A percentile compares a stretch with the other conserved stretches of the same genome.
Evolutionary conservation across 2,888 invertebrate species (phyloP).

Genomic region (Sinohyriopsis cumingii): DNA sequence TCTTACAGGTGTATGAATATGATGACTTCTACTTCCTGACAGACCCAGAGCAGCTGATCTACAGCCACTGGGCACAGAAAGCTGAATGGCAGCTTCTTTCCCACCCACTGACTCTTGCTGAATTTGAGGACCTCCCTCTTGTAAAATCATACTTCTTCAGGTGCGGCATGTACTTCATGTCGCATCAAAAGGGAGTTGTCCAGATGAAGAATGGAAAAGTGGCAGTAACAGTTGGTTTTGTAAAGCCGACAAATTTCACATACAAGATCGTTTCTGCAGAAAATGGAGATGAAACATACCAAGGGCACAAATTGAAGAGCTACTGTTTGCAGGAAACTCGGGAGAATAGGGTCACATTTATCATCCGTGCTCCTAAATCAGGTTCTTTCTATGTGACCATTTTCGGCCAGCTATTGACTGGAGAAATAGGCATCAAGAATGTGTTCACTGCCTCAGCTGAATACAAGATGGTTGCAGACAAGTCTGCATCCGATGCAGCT

Average conservation of each 20-base stretch:
- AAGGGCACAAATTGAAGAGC: conserved; percentile 67
- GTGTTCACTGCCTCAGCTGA: conserved; percentile 71
- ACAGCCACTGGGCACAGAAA: conserved; percentile 71
- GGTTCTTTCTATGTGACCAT: conserved; percentile 71
- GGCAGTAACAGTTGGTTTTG: conserved; percentile 68
- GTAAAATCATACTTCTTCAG: conserved; percentile 72
- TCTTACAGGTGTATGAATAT: conserved; percentile 85
- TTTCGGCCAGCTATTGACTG: conserved; percentile 69
- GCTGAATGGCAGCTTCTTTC: conserved; percentile 69
- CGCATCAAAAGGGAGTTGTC: conserved; percentile 67
- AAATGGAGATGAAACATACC: conserved; percentile 62
- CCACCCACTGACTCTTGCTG: conserved; percentile 58
- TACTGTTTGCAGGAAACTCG: conserved; percentile 70
- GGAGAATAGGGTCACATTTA: conserved; percentile 67
- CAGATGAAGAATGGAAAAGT: conserved; percentile 67
- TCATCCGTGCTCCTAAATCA: conserved; percentile 63
- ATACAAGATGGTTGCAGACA: conserved; percentile 70
- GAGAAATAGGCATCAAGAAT: conserved; percentile 68
- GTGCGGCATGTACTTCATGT: conserved; percentile 69
- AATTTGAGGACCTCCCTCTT: conserved; percentile 71
- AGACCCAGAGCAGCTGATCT: conserved; percentile 83
- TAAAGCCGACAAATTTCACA: conserved; percentile 70
- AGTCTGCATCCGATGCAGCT: conserved; percentile 60
- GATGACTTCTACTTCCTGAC: conserved; percentile 99
- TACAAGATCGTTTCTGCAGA: conserved; percentile 69